phyloP scores from a whole-genome alignment of 2,888 invertebrate genomes.

The Lobophora halterata region DNA sequence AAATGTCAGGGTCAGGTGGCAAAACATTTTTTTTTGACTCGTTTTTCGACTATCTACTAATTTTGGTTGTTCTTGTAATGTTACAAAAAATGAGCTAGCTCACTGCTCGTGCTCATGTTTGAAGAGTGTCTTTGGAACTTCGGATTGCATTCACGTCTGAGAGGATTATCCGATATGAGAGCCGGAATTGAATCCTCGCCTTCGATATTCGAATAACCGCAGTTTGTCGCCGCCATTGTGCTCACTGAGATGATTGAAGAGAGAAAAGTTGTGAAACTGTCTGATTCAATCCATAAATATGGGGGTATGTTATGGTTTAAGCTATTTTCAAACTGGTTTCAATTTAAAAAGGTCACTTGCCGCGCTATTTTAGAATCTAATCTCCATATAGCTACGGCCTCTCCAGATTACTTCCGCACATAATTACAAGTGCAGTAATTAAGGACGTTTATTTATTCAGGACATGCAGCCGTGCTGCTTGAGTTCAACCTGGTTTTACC shows the following conservation, averaged over 20 bases:
- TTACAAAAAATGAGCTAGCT: slow-evolving; percentile 23
- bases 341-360: slow-evolving; percentile 3
- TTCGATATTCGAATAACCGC: slow-evolving; percentile 36
- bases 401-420: slow-evolving; percentile 18
- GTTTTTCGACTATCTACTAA: too few relatives aligned
- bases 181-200: slow-evolving; percentile 62
- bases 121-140: slow-evolving; percentile 37
- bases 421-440: slow-evolving; percentile 36
- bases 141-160: slow-evolving; percentile 53
- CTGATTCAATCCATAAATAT: too few relatives aligned
- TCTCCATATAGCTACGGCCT: slow-evolving; percentile 5
- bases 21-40: too few relatives aligned
- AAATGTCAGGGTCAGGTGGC: too few relatives aligned
- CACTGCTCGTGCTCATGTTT: slow-evolving; percentile 15
- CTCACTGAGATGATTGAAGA: slow-evolving; percentile 7
- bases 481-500: slow-evolving; percentile 12
- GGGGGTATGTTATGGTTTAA: too few relatives aligned
- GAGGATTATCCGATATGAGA: slow-evolving; percentile 68
- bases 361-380: slow-evolving; percentile 12
- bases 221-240: slow-evolving; percentile 15
- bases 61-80: too few relatives aligned
- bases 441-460: slow-evolving; percentile 42
- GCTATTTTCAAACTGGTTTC: not conserved
- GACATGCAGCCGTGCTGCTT: slow-evolving; percentile 22
- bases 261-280: too few relatives aligned